Evolutionary conservation across 2,888 invertebrate species (phyloP).

Genomic region (Metacarcinus magister): DNA sequence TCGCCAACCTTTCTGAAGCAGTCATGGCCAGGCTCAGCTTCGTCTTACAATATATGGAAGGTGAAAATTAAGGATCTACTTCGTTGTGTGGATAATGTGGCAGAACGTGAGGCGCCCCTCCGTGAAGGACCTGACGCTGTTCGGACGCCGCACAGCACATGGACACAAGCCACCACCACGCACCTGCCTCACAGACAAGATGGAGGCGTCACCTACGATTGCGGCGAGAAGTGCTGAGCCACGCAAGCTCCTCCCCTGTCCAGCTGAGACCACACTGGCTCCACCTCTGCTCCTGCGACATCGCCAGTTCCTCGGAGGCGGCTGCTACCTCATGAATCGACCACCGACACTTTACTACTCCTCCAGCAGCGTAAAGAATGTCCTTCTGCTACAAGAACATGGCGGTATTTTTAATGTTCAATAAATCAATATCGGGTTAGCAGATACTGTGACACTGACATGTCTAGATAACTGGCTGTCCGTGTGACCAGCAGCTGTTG

Average conservation of each 20-base stretch:
- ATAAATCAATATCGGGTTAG: not conserved
- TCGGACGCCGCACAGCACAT: not conserved
- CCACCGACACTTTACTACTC: not conserved
- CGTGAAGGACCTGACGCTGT: not conserved
- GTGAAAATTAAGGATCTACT: not conserved
- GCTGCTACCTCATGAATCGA: not conserved
- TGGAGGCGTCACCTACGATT: slow-evolving; percentile 12
- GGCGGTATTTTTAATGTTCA: not conserved
- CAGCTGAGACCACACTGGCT: slow-evolving; percentile 29
- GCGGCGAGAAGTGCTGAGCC: slow-evolving; percentile 22
- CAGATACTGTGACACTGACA: slow-evolving; percentile 28
- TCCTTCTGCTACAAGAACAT: not conserved
- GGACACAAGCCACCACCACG: not conserved
- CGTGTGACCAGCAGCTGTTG: not conserved
- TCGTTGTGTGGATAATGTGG: not conserved
- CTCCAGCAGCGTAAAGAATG: not conserved
- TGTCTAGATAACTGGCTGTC: not conserved
- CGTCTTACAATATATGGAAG: not conserved
- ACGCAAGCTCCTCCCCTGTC: not conserved
- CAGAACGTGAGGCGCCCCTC: slow-evolving; percentile 19
- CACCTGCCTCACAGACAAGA: slow-evolving; percentile 41
- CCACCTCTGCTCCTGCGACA: not conserved
- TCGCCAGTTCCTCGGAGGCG: not conserved
- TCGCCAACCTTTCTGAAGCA: not conserved
- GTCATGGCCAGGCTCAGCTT: not conserved